These are phyloP conservation scores for Phragmatobia fuliginosa DNA, from an alignment of 2,888 invertebrate species.

Conservation along the genomic window DNA sequence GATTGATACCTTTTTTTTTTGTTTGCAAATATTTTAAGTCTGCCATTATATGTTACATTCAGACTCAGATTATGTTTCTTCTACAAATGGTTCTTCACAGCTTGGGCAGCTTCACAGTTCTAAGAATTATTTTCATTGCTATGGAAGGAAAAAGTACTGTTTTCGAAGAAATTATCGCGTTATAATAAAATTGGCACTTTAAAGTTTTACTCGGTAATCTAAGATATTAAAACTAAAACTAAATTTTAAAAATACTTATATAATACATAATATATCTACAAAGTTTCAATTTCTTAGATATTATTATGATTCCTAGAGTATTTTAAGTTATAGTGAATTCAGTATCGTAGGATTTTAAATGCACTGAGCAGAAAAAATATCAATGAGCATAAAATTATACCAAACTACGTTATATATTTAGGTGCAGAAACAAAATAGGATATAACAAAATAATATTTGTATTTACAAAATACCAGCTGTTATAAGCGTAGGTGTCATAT, in stretches of 20 bases:
- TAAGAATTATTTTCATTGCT: not conserved
- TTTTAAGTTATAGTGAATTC: not conserved
- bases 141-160: not conserved
- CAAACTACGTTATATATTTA: too few relatives aligned
- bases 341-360: not conserved
- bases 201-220: not conserved
- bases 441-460: not conserved
- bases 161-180: not conserved
- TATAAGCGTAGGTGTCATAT: not conserved
- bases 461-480: not conserved
- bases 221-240: too few relatives aligned
- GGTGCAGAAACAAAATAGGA: not conserved
- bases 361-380: too few relatives aligned
- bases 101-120: not conserved
- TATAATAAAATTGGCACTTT: not conserved
- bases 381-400: too few relatives aligned
- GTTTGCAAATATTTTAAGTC: not conserved
- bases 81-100: not conserved
- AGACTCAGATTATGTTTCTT: not conserved
- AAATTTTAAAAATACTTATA: too few relatives aligned
- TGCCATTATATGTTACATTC: not conserved
- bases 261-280: too few relatives aligned
- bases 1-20: slow-evolving; percentile 27
- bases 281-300: too few relatives aligned
- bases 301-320: too few relatives aligned